phyloP scores from a whole-genome alignment of 1,140 invertebrate genomes.

The Psilanteris sp. region DNA sequence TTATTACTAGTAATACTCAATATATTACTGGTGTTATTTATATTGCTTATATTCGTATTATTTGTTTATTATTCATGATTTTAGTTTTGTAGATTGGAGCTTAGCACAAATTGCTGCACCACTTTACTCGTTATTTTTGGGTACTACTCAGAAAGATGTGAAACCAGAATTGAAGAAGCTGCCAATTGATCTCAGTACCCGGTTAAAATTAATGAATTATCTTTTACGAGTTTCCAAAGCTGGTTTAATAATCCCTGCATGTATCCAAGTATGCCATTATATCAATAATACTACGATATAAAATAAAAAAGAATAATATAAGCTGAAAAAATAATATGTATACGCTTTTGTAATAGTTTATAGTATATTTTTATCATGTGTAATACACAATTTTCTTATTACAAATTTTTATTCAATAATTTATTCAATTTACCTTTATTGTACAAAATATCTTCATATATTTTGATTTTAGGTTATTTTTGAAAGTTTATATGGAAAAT shows the following conservation, averaged over 20 bases:
- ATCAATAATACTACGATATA: too few relatives aligned
- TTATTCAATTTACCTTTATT: too few relatives aligned
- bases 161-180: slow-evolving; percentile 84
- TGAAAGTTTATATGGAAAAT: slow-evolving; percentile 89
- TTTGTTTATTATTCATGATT: slow-evolving; percentile 52
- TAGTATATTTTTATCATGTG: too few relatives aligned
- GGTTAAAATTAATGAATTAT: slow-evolving; percentile 91
- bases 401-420: too few relatives aligned
- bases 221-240: slow-evolving; percentile 88
- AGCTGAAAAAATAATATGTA: too few relatives aligned
- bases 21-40: too few relatives aligned
- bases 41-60: too few relatives aligned
- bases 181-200: slow-evolving; percentile 88
- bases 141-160: slow-evolving; percentile 81
- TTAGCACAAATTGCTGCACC: slow-evolving; percentile 84
- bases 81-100: slow-evolving; percentile 88
- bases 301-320: too few relatives aligned
- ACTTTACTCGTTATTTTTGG: slow-evolving; percentile 89
- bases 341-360: too few relatives aligned
- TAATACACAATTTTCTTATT: too few relatives aligned
- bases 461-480: slow-evolving; percentile 86
- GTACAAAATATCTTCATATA: too few relatives aligned
- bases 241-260: slow-evolving; percentile 88
- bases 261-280: slow-evolving; percentile 84
- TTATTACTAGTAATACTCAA: too few relatives aligned